phyloP scores from a whole-genome alignment of 2,797 vertebrate species.

The Girardinus metallicus region DNA sequence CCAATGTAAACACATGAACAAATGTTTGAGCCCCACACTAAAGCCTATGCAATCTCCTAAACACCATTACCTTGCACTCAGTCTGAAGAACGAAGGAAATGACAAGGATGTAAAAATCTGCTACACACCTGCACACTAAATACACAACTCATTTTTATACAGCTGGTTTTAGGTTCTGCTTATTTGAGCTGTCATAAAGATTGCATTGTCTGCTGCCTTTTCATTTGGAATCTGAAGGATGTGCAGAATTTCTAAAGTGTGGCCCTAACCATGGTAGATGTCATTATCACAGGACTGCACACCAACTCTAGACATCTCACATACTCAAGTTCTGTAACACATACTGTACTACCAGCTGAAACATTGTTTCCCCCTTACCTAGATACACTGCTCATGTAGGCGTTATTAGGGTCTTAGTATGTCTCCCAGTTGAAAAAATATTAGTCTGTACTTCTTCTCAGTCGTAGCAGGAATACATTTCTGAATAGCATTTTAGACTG shows the following conservation, averaged over 20 bases:
- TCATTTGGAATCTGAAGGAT: not conserved
- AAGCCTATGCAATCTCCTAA: slow-evolving; percentile 33
- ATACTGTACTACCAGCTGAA: slow-evolving; percentile 1
- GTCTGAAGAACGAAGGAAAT: slow-evolving; percentile 32
- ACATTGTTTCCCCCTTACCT: not conserved
- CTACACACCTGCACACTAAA: slow-evolving; percentile 13
- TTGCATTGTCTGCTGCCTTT: not conserved
- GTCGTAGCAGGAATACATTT: slow-evolving; percentile 2
- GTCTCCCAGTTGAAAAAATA: not conserved
- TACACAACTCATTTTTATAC: not conserved
- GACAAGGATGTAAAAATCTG: slow-evolving; percentile 26
- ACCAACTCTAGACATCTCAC: slow-evolving; percentile 19
- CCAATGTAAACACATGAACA: slow-evolving; percentile 42
- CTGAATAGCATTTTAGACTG: not conserved
- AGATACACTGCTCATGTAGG: not conserved
- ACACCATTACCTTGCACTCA: slow-evolving; percentile 38
- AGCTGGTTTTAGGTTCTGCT: not conserved
- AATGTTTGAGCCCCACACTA: slow-evolving; percentile 27
- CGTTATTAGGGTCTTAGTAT: slow-evolving; percentile 4
- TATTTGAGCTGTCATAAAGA: slow-evolving; percentile 6
- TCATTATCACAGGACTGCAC: slow-evolving; percentile 17
- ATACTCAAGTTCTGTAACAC: slow-evolving; percentile 6
- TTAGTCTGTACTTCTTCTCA: not conserved
- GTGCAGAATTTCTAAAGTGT: not conserved
- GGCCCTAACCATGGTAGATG: slow-evolving; percentile 1